phyloP scores from a whole-genome alignment of 2,113 vertebrate genomes.

The Cairina moschata region DNA sequence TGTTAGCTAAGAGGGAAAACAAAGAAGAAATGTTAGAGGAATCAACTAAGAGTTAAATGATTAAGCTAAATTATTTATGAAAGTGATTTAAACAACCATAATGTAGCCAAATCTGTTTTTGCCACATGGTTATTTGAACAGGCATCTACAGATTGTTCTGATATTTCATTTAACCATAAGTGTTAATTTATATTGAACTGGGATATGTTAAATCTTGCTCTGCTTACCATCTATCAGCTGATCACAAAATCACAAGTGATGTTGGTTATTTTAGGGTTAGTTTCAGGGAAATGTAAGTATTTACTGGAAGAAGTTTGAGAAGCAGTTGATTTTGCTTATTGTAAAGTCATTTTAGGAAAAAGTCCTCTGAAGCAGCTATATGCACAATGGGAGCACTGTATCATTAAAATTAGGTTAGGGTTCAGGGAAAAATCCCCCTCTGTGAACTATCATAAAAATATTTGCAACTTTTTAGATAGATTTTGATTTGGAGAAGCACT shows the following conservation, averaged over 20 bases:
- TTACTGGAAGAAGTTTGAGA: background rate
- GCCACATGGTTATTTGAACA: background rate
- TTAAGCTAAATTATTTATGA: background rate
- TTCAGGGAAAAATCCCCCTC: background rate
- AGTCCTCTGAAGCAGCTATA: background rate
- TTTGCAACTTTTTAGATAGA: background rate
- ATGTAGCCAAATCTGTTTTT: background rate
- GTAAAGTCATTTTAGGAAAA: background rate
- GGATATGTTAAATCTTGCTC: background rate
- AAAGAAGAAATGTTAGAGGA: conserved; percentile 37
- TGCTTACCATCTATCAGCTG: background rate
- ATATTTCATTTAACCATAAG: background rate
- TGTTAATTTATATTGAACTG: background rate
- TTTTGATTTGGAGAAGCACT: background rate
- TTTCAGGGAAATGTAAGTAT: background rate
- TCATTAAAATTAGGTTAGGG: background rate
- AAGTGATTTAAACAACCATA: background rate
- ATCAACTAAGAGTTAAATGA: accelerated
- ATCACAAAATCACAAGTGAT: background rate
- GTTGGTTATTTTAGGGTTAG: background rate
- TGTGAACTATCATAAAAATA: background rate
- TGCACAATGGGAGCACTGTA: background rate
- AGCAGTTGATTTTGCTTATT: background rate
- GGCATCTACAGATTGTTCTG: background rate
- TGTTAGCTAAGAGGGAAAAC: conserved; percentile 85